Conservation (phyloP, 2,888 invertebrate species). For the Diplazon laetatorius region DNA sequence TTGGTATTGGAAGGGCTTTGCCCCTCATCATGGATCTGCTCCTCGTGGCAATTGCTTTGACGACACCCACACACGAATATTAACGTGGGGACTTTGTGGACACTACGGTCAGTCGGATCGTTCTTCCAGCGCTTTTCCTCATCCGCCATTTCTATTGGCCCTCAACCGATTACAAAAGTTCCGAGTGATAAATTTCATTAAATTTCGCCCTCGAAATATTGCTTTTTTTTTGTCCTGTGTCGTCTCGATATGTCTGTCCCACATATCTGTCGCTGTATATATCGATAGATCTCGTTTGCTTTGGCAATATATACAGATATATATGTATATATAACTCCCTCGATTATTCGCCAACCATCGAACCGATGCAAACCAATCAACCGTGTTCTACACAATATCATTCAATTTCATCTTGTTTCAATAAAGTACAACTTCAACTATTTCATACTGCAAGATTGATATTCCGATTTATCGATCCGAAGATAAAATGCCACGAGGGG, state of each 20-base stretch:
- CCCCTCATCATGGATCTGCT: too few relatives aligned
- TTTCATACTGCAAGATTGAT: constrained; percentile 6
- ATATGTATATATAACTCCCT: too few relatives aligned
- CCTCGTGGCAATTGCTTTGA: too few relatives aligned
- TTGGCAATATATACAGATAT: constrained; percentile 5
- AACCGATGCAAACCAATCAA: constrained; percentile 37
- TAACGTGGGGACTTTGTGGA: too few relatives aligned
- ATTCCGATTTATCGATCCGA: background rate
- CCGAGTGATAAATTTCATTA: constrained; percentile 32
- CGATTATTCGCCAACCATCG: constrained; percentile 30
- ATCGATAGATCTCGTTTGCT: constrained; percentile 15
- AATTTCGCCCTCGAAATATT: constrained; percentile 24
- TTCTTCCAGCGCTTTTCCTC: too few relatives aligned
- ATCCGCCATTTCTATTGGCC: too few relatives aligned
- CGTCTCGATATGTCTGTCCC: background rate
- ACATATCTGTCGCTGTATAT: constrained; percentile 18
- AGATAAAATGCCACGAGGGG: too few relatives aligned
- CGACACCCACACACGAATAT: too few relatives aligned
- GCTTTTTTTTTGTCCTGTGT: constrained; percentile 1
- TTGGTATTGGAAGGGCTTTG: too few relatives aligned
- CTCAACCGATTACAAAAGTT: background rate
- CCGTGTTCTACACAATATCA: constrained; percentile 33
- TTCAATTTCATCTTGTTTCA: constrained; percentile 47
- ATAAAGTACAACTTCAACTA: constrained; percentile 14
- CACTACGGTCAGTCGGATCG: too few relatives aligned